Evolutionary conservation across 1,140 invertebrate genomes (phyloP), one percentile per base, ranked within the genome.

Genomic region (Magallana angulata): DNA sequence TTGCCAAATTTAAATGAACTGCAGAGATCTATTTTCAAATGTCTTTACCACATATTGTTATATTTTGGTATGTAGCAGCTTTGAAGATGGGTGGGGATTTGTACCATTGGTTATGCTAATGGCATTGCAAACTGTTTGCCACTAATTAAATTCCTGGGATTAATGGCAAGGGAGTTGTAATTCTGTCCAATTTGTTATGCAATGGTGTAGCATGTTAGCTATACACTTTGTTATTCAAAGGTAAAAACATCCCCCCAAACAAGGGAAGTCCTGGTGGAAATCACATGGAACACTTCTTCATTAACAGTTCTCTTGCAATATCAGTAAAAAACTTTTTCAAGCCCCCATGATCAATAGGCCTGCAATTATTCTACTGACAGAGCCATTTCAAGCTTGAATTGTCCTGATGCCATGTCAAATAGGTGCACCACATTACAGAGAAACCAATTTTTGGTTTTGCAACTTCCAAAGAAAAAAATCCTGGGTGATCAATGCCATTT

Each of bases 321-420:
- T 68, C 68, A 76, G 68, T 36, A 76, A 76, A 76, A 62, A 12
- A 76, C 18, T 11, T 76, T 76, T 76, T 76, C 68, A 30, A 76
- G 68, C 68, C 11, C 18, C 68, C 24, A 36, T 87, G 85, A 87
- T 87, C 82, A 83, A 87, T 87, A 59, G 82, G 82, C 59, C 76
- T 62, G 58, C 85, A 82, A 87, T 87, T 87, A 82, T 80, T 48
- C 48, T 82, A 16, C 58, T 87, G 85, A 87, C 85, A 87, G 80
- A 57, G 60, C 85, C 82, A 87, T 87, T 87, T 87, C 85, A 87
- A 87, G 85, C 85, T 76, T 87, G 85, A 87, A 82, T 82, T 60
- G 80, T 81, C 68, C 68, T 30, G 68, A 24, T 76, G 68, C 68
- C 68, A 76, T 76, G 68, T 76, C 68, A 76, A 76, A 76, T 76